A percentile compares a stretch with the other conserved stretches of the same genome.
Evolutionary conservation across 2,888 invertebrate species (phyloP).

Genomic region (Cenopis cana): DNA sequence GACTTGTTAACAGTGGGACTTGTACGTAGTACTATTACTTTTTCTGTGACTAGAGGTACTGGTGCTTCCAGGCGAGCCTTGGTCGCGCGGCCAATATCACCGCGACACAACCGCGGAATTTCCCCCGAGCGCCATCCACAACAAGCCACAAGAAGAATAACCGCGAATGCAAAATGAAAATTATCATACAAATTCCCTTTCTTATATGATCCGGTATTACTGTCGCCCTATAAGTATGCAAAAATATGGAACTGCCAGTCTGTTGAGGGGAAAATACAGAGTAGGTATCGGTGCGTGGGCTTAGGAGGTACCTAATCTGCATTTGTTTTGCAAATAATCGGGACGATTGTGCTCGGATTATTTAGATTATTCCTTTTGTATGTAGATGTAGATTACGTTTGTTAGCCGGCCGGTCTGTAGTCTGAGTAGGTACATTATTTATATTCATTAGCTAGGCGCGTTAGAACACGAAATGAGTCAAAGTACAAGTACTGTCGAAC

Average conservation of each 20-base stretch:
- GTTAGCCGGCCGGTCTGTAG: background rate
- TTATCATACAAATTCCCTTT: constrained; percentile 83
- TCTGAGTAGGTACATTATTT: constrained; percentile 4
- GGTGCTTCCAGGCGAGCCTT: constrained; percentile 47
- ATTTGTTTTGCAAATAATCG: constrained; percentile 72
- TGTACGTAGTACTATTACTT: too few species aligned
- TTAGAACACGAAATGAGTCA: background rate
- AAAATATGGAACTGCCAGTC: constrained; percentile 78
- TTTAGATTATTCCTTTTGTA: constrained; percentile 50
- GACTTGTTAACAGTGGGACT: too few species aligned
- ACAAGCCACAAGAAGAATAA: constrained; percentile 78
- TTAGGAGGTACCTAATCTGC: constrained; percentile 64
- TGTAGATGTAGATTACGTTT: constrained; percentile 38
- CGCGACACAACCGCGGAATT: constrained; percentile 76
- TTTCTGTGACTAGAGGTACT: too few species aligned
- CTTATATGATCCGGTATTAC: constrained; percentile 78
- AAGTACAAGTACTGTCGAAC: too few species aligned
- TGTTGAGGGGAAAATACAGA: constrained; percentile 54
- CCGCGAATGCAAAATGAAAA: constrained; percentile 84
- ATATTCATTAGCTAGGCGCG: constrained; percentile 9
- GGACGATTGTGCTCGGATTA: constrained; percentile 49
- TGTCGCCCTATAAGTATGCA: constrained; percentile 78
- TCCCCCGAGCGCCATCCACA: constrained; percentile 81
- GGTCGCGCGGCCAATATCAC: constrained; percentile 58
- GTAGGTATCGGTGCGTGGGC: constrained; percentile 64